A percentile compares a stretch with the other conserved stretches of the same genome.
Evolutionary conservation across 2,797 vertebrate genomes (phyloP).

Genomic region (Tamandua tetradactyla): DNA sequence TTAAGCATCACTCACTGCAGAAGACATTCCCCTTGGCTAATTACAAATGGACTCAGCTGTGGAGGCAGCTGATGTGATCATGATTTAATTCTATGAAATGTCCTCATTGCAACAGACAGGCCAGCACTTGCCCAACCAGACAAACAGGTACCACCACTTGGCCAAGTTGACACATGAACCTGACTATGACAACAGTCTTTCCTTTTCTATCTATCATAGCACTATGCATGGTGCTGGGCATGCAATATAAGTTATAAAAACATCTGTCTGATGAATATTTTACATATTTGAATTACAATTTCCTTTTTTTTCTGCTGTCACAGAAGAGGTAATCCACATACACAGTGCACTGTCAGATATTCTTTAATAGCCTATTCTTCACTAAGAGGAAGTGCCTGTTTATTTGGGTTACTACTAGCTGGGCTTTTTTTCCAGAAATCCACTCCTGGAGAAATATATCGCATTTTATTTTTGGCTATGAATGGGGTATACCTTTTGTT

Average conservation of each 20-base stretch:
- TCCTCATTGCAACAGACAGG: too few species aligned
- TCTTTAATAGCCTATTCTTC: conserved; percentile 3
- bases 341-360: not conserved
- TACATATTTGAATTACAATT: not conserved
- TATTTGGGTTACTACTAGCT: conserved; percentile 29
- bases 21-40: too few species aligned
- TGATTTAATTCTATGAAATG: too few species aligned
- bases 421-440: conserved; percentile 57
- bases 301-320: not conserved
- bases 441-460: not conserved
- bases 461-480: conserved; percentile 45
- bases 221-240: not conserved
- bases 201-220: not conserved
- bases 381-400: not conserved
- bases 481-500: not conserved
- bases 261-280: not conserved
- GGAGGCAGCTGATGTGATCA: too few species aligned
- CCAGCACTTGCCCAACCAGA: too few species aligned
- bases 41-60: too few species aligned
- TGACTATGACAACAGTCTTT: not conserved
- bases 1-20: too few species aligned
- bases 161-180: too few species aligned
- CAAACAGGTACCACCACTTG: too few species aligned
- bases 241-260: not conserved
- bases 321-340: not conserved